Evolutionary conservation across 2,888 invertebrate species (phyloP).

Genomic region (Folsomia manolachei): DNA sequence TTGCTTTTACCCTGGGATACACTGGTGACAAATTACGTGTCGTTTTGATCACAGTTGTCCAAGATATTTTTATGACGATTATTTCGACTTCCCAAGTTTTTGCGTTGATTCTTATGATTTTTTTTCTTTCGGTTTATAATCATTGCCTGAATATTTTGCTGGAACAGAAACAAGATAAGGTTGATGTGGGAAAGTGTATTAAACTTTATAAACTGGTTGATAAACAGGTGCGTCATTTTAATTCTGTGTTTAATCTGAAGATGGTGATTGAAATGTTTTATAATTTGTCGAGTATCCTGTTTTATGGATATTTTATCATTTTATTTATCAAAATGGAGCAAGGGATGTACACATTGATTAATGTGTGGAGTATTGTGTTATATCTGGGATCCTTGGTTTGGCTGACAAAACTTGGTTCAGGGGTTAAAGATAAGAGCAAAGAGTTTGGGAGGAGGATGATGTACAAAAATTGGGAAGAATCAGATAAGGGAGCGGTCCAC

Average conservation of each 20-base stretch:
- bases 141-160: neutral
- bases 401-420: neutral
- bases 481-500: too few relatives aligned
- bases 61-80: neutral
- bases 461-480: too few relatives aligned
- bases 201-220: neutral
- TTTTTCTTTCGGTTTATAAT: neutral
- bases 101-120: neutral
- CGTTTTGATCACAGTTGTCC: too few relatives aligned
- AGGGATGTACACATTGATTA: neutral
- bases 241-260: neutral
- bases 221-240: neutral
- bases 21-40: too few relatives aligned
- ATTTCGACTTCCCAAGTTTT: neutral
- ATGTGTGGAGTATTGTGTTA: neutral
- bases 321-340: neutral
- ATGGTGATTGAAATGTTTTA: neutral
- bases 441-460: neutral
- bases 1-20: neutral
- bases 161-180: neutral
- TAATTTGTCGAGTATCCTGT: neutral
- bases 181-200: neutral
- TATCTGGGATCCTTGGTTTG: neutral
- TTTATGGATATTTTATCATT: neutral
- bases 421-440: neutral